phyloP scores from a whole-genome alignment of 2,888 invertebrate species.

The Alsophila aescularia region DNA sequence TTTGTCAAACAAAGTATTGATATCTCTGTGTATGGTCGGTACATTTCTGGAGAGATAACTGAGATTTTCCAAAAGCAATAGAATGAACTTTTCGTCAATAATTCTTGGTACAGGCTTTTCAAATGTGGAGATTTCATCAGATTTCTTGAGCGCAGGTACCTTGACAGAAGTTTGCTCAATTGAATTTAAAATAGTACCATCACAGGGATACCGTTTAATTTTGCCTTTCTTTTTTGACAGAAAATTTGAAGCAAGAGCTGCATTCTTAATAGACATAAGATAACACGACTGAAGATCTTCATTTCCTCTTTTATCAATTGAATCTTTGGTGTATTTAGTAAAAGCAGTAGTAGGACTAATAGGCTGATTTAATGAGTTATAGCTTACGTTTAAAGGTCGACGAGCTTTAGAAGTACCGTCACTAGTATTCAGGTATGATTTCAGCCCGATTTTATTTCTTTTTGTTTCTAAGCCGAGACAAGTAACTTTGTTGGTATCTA shows the following conservation, averaged over 20 bases:
- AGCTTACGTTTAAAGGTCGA: slow-evolving; percentile 43
- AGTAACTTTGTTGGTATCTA: slow-evolving; percentile 13
- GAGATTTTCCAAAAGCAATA: slow-evolving; percentile 67
- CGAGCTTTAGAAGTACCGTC: slow-evolving; percentile 58
- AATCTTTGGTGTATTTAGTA: slow-evolving; percentile 23
- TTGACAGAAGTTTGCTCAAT: slow-evolving; percentile 24
- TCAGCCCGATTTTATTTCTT: slow-evolving; percentile 44
- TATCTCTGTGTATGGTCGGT: slow-evolving; percentile 62
- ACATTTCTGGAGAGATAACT: slow-evolving; percentile 59
- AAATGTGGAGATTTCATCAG: slow-evolving; percentile 47
- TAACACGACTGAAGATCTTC: slow-evolving; percentile 57
- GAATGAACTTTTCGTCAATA: slow-evolving; percentile 68
- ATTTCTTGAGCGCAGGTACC: slow-evolving; percentile 21
- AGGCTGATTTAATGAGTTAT: slow-evolving; percentile 42
- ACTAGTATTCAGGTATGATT: slow-evolving; percentile 54
- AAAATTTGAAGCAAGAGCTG: slow-evolving; percentile 36
- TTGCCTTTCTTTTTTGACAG: slow-evolving; percentile 45
- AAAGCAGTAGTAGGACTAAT: background rate
- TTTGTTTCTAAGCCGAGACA: slow-evolving; percentile 22
- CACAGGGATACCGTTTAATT: slow-evolving; percentile 10
- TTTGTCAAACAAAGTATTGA: slow-evolving; percentile 58
- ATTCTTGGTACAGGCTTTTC: slow-evolving; percentile 54
- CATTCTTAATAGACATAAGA: slow-evolving; percentile 58
- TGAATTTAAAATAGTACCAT: slow-evolving; percentile 28
- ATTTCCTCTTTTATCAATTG: slow-evolving; percentile 34